These are phyloP conservation scores for Caloenas nicobarica DNA, from an alignment of 2,113 vertebrate species.

Conservation along the genomic window DNA sequence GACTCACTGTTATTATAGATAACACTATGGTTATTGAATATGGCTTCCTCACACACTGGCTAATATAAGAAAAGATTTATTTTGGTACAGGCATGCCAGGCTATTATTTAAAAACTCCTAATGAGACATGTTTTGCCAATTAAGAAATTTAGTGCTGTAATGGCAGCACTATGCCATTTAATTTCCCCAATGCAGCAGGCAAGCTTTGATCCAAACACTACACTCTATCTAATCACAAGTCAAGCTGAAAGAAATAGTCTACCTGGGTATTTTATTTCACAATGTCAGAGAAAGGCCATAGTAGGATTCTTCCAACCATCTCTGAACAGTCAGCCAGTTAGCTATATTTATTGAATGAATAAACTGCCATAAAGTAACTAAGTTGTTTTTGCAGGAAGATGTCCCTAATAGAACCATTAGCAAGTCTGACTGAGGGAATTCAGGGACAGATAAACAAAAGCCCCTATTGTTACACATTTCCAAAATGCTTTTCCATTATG, in stretches of 20 bases:
- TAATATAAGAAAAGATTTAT: not conserved
- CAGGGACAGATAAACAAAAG: conserved; percentile 1
- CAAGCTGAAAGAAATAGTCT: not conserved
- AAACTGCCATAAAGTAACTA: conserved; percentile 7
- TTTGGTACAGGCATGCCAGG: not conserved
- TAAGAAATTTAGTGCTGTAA: not conserved
- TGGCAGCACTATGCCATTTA: not conserved
- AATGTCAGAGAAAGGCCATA: not conserved
- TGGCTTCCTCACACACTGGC: not conserved
- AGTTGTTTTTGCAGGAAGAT: conserved; percentile 12
- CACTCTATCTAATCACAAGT: not conserved
- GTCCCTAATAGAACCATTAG: not conserved
- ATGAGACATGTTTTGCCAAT: not conserved
- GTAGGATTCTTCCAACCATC: not conserved
- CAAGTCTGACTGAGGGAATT: not conserved
- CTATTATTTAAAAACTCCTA: not conserved
- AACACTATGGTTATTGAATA: not conserved
- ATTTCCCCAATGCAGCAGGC: not conserved
- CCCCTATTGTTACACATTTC: not conserved
- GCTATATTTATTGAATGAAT: not conserved
- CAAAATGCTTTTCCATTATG: conserved; percentile 25
- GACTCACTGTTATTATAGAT: not conserved
- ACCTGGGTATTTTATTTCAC: not conserved
- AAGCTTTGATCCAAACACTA: not conserved
- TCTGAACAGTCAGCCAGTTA: not conserved